Base-by-base conservation (phyloP, 2,797 vertebrate genomes). In the Jordanella pulchra region DNA sequence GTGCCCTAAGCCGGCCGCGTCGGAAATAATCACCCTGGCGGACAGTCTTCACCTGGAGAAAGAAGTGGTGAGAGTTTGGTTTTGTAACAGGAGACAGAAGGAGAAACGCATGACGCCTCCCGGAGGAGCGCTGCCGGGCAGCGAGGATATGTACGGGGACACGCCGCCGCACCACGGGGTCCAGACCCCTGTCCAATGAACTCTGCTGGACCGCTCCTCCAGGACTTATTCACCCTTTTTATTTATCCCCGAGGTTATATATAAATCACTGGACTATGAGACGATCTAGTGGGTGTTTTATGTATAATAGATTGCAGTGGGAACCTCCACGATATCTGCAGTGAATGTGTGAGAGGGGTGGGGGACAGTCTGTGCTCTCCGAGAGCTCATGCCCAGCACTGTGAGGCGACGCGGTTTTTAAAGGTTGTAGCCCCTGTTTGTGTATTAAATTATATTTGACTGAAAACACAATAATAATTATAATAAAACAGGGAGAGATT, bases 81-180 rank as follows among this genome's bases (percentile, higher is more conserved):
- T 99, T 96, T 99, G 97, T 96, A 99, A 99, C 95, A 96, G 97
- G 95, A 97, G 97, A 96, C 97, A 99, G 96, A 99, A 99, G 93
- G 97, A 99, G 95, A 99, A 99, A 94, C 95, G 97, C 89, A 99
- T 99, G 97, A 99, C 97, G 84, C 97, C 97, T 93, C 97, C 97
- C 86, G 96, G 97, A 93, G 97, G 97, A 95, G 94, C 96, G 90
- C 95, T 97, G 91, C 96, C 97, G 89, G 97, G 97, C 90, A 94
- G 96, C 93, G 97, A 99, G 96, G 97, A 99, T 94, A 96, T 98
- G 95, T 99, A 97, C 95, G 97, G 96, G 94, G 97, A 99, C 97
- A 97, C 97, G 91, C 97, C 97, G 92, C 97, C 97, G 87, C 97
- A 97, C 94, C 97, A 96, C 91, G 97, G 97, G 94, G 96, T 98